A percentile compares a stretch with the other conserved stretches of the same genome.
Evolutionary conservation across 2,113 vertebrate species (phyloP).

Genomic region (Mirounga angustirostris): DNA sequence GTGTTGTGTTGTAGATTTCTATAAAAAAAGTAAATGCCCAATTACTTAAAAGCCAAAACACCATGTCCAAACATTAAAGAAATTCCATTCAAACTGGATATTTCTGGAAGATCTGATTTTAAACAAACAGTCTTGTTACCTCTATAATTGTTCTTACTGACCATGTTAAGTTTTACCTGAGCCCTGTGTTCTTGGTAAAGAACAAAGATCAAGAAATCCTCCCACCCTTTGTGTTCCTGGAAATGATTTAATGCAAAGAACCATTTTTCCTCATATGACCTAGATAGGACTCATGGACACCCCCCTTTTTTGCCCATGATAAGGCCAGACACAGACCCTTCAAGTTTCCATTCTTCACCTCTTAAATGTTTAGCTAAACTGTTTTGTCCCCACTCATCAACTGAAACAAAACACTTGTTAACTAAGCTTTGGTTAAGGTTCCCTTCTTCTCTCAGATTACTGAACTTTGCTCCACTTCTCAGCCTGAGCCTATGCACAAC

Average conservation of each 20-base stretch:
- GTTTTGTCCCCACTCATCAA: neutral
- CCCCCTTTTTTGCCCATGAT: neutral
- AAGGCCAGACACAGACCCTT: neutral
- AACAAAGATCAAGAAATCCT: neutral
- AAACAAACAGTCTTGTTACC: neutral
- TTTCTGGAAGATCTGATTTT: constrained; percentile 39
- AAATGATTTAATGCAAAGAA: neutral
- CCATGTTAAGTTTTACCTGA: neutral
- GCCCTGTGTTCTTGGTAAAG: neutral
- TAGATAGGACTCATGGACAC: neutral
- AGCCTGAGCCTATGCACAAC: neutral
- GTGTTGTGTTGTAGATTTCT: constrained; percentile 7
- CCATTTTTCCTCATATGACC: neutral
- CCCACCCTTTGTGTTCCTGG: neutral
- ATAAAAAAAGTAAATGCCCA: neutral
- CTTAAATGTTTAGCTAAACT: neutral
- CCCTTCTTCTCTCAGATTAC: neutral
- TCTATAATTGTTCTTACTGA: neutral
- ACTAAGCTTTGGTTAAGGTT: neutral
- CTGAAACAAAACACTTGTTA: neutral
- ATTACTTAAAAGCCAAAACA: neutral
- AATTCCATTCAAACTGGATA: neutral
- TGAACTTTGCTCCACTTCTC: neutral
- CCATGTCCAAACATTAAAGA: neutral
- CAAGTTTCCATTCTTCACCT: neutral